Percentiles rank a stretch among this genome's conserved stretches.
Evolutionary conservation across 2,888 invertebrate species (phyloP).

Genomic region (Drosophila monieri): DNA sequence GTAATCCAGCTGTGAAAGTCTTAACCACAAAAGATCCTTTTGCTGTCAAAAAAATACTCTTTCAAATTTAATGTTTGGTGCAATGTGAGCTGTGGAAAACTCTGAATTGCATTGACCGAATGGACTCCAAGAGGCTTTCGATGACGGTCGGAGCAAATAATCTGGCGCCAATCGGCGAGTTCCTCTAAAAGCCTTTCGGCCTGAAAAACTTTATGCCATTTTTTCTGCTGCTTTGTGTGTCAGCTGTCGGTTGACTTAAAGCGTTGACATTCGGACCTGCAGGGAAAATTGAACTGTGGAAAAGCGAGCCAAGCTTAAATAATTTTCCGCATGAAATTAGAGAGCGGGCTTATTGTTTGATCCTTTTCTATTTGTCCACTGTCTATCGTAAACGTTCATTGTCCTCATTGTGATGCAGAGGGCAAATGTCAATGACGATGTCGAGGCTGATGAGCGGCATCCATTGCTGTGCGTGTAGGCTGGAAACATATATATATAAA

Average conservation of each 20-base stretch:
- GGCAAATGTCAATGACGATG: constrained; percentile 21
- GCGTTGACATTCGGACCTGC: constrained; percentile 1
- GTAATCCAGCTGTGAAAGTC: background rate
- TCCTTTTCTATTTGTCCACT: constrained; percentile 12
- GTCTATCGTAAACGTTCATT: constrained; percentile 9
- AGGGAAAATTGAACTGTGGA: constrained; percentile 8
- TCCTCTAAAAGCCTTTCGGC: constrained; percentile 13
- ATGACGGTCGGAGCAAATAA: constrained; percentile 12
- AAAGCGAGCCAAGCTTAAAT: constrained; percentile 2
- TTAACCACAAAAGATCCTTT: background rate
- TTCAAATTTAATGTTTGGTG: constrained; percentile 3
- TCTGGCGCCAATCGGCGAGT: constrained; percentile 15
- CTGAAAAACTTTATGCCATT: background rate
- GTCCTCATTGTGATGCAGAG: constrained; percentile 18
- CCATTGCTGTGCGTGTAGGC: constrained; percentile 47
- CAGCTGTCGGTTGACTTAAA: constrained; percentile 20
- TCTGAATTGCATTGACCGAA: constrained; percentile 58
- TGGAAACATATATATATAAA: constrained; percentile 62
- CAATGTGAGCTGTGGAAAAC: constrained; percentile 9
- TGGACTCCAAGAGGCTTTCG: constrained; percentile 44
- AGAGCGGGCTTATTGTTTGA: constrained; percentile 31
- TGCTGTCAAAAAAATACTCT: background rate
- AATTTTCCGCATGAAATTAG: constrained; percentile 21
- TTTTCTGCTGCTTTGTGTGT: background rate
- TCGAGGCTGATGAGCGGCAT: constrained; percentile 31